These are phyloP conservation scores for Hippopotamyrus pictus DNA, from an alignment of 2,797 vertebrate species.

Conservation along the genomic window DNA sequence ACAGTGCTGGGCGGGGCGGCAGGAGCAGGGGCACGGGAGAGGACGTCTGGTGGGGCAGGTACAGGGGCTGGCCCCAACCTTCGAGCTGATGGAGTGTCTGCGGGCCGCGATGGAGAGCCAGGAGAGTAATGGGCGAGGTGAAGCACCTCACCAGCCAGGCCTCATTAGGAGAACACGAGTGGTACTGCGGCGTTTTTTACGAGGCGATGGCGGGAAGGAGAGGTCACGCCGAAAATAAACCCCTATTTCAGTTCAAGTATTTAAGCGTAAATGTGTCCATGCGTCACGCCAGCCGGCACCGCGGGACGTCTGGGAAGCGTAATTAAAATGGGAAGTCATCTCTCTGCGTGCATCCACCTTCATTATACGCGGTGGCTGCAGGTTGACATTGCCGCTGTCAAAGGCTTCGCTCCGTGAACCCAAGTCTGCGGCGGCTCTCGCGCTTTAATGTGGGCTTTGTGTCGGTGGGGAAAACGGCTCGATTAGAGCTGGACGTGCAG, in stretches of 20 bases:
- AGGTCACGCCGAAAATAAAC: slow-evolving; percentile 65
- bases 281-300: slow-evolving; percentile 30
- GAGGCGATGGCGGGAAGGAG: slow-evolving; percentile 43
- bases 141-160: slow-evolving; percentile 55
- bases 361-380: slow-evolving; percentile 45
- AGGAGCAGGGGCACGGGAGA: slow-evolving; percentile 27
- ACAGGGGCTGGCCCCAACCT: slow-evolving; percentile 49
- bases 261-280: slow-evolving; percentile 54
- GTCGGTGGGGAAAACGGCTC: slow-evolving; percentile 24
- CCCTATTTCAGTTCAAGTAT: slow-evolving; percentile 39
- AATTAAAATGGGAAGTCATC: slow-evolving; percentile 45
- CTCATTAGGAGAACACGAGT: slow-evolving; percentile 45
- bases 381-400: slow-evolving; percentile 52
- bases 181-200: slow-evolving; percentile 41
- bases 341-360: slow-evolving; percentile 45
- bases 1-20: slow-evolving; percentile 44
- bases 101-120: slow-evolving; percentile 57
- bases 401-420: slow-evolving; percentile 18
- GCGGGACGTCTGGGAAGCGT: slow-evolving; percentile 46
- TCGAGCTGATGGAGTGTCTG: slow-evolving; percentile 65
- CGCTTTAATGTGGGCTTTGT: slow-evolving; percentile 19
- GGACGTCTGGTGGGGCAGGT: slow-evolving; percentile 31
- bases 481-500: slow-evolving; percentile 37
- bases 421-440: neutral
- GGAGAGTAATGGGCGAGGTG: slow-evolving; percentile 58